phyloP scores from a whole-genome alignment of 2,797 vertebrate species.

The Esox masquinongy region DNA sequence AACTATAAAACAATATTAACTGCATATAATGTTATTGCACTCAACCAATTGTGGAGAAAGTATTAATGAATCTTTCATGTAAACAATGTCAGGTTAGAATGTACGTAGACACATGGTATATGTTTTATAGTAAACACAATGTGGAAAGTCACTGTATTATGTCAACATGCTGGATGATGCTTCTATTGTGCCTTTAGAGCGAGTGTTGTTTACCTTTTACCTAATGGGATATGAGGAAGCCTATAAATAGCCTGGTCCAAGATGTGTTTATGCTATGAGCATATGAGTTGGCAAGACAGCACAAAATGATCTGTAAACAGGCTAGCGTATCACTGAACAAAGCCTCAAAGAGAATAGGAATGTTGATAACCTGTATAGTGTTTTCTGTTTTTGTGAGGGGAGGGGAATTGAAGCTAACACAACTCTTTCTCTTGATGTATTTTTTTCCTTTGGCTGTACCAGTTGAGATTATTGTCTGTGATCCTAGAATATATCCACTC shows the following conservation, averaged over 20 bases:
- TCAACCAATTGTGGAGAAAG: too few species aligned
- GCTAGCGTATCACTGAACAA: constrained; percentile 1
- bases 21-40: too few species aligned
- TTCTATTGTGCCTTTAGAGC: constrained; percentile 5
- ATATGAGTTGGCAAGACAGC: background rate
- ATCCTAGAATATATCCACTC: background rate
- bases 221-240: background rate
- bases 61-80: too few species aligned
- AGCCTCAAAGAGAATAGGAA: background rate
- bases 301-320: background rate
- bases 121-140: background rate
- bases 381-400: background rate
- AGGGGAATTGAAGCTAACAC: too few species aligned
- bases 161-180: background rate
- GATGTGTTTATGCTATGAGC: background rate
- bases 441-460: too few species aligned
- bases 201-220: background rate
- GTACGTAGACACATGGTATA: background rate
- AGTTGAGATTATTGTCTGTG: background rate
- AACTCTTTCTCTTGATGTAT: too few species aligned
- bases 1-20: too few species aligned
- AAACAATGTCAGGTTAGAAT: too few species aligned
- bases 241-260: background rate
- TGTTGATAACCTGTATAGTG: background rate
- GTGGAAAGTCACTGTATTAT: constrained; percentile 1